Evolutionary conservation across 2,797 vertebrate genomes (phyloP), one percentile per base, ranked within the genome.

Genomic region (Peromyscus aztecus): DNA sequence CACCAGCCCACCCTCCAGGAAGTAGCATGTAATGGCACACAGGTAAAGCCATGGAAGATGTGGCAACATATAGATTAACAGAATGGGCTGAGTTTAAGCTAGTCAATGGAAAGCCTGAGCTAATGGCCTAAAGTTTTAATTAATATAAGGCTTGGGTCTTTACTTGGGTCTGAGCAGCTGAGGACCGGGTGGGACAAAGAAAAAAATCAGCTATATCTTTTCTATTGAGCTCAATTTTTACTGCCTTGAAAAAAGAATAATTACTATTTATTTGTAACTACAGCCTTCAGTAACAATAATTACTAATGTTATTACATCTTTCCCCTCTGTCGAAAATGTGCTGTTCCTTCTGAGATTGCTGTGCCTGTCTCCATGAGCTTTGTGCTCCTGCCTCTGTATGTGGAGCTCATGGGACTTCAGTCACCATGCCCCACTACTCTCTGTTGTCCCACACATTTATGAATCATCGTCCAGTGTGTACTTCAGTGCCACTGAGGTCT

Each of bases 191-290:
- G 14, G 52, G 52, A 14, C 52, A 52, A 13, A 52, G 13, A 52
- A 52, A 52, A 52, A 52, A 1, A 14, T 52, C 52, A 52, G 52
- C 52, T 14, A 52, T n/a, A 90, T 89, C 4, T 71, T 87, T 92
- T 84, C 40, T 94, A 78, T 90, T 76, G 80, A 76, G 8, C 31
- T 90, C 34, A 57, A 55, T n/a, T 95, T 86, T 75, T 78, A 61
- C 29, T 61, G 11, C 43, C 17, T 90, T 96, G 23, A 31, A 69
- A 63, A 81, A 23, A 52, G 52, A 83, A 55, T 94, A 85, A 52
- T 89, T 55, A 40, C 12, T 40, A 69, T 2, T 65, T 76, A 43
- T 4, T 77, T 29, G 40, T 75, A 95, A 71, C 34, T 16, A 78
- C 8, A 55, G 9, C 6, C 49, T 89, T 87, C 17, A 29, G 9